Conservation (phyloP, 2,113 vertebrate species). For the Regulus satrapa region DNA sequence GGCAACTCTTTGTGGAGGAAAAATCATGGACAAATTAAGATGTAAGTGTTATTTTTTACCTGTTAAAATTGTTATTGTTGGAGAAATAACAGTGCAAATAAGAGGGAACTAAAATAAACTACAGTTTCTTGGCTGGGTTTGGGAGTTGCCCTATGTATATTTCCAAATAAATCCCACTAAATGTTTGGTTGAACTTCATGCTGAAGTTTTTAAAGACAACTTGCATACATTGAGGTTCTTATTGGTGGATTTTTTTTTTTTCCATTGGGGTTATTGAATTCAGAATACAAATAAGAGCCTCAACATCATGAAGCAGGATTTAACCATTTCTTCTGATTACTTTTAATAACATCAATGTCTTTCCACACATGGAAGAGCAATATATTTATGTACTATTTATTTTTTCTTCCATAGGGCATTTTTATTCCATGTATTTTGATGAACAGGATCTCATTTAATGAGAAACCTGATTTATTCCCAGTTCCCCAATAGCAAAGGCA, state of each 20-base stretch:
- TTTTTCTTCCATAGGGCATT: neutral
- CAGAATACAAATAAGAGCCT: neutral
- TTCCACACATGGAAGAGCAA: neutral
- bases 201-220: neutral
- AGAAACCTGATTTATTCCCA: neutral
- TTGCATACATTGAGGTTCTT: neutral
- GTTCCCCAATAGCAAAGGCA: neutral
- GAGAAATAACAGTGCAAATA: neutral
- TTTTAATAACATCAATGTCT: neutral
- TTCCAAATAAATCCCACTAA: neutral
- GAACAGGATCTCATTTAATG: neutral
- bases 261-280: neutral
- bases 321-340: neutral
- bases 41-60: slow-evolving; percentile 78
- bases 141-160: neutral
- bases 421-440: neutral
- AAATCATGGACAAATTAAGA: slow-evolving; percentile 98
- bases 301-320: neutral
- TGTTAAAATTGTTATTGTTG: neutral
- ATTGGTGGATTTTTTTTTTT: neutral
- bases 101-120: neutral
- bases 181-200: neutral
- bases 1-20: slow-evolving; percentile 94
- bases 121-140: neutral
- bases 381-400: neutral